Percentiles rank a stretch among this genome's conserved stretches.
These are phyloP conservation scores for Phrixothrix hirtus DNA, from an alignment of 2,888 invertebrate genomes.

Conservation along the genomic window DNA sequence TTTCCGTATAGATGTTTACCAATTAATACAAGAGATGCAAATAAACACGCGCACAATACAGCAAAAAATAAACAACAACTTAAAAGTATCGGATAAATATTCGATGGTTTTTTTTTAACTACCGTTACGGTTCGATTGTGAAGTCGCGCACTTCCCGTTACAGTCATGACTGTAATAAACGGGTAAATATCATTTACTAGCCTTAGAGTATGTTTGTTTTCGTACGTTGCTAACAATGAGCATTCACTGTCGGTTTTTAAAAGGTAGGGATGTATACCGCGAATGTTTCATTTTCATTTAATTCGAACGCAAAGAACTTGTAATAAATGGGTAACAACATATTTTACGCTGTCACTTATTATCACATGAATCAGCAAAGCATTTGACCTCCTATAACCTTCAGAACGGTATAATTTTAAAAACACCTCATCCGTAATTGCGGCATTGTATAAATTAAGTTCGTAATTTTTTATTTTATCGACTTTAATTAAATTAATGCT, in stretches of 20 bases:
- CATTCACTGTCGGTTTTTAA: conserved; percentile 18
- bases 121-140: conserved; percentile 12
- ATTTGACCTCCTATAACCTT: conserved; percentile 20
- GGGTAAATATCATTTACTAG: conserved; percentile 13
- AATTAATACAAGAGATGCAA: conserved; percentile 50
- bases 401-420: too few relatives aligned
- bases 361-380: conserved; percentile 15
- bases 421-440: too few relatives aligned
- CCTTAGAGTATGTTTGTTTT: too few relatives aligned
- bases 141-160: conserved; percentile 27
- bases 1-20: conserved; percentile 42
- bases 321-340: conserved; percentile 7
- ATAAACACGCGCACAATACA: conserved; percentile 48
- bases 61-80: conserved; percentile 51
- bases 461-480: too few relatives aligned
- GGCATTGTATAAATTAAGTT: too few relatives aligned
- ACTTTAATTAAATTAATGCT: too few relatives aligned
- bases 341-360: conserved; percentile 1
- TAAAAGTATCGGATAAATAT: conserved; percentile 37
- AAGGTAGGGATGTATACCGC: conserved; percentile 18
- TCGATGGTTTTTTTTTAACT: neutral
- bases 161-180: conserved; percentile 21
- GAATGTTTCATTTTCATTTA: conserved; percentile 1
- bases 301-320: neutral
- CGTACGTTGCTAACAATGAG: conserved; percentile 14